Evolutionary conservation across 2,888 invertebrate genomes (phyloP), one percentile per base, ranked within the genome.

Genomic region (Laspeyria flexula): DNA sequence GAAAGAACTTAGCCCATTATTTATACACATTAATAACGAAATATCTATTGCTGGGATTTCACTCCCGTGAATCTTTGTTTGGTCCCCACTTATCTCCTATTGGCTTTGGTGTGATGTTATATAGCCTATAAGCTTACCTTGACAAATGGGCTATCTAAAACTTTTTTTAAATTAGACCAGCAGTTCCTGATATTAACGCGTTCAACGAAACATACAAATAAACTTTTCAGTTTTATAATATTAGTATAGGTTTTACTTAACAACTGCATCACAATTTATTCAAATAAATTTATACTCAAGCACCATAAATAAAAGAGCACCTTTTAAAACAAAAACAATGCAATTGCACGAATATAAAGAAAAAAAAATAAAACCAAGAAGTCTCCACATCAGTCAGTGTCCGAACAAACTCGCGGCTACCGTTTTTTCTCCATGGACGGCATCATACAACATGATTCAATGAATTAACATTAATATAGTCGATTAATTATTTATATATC

Each of bases 401-500:
- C 77, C 82, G 52, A 47, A 54, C 55, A 70, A 81, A 83, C 79
- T 83, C 82, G 85, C 86, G 60, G 89, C 91, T 88, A 89, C 90
- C 63, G 88, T 86, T 77, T 86, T 88, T 88, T 86, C 77, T 75
- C 67, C 66, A 56, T 73, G 88, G 81, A 83, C 75, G 68, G 85
- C 78, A 76, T 85, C 76, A 91, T 90, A 86, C 90, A 70, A 75
- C 59, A 88, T 37, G 60, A 71, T 82, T 61, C 76, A 73, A 59
- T 54, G 53, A 80, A 88, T 90, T 74, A 87, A 88, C 87, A 88
- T 88, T 88, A 72, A 88, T 86, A 76, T 59, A 61, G 75, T 75
- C 46, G 44, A 80, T 80, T 79, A 85, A 82, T 85, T 84, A 81
- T 81, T 84, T 83, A 83, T 86, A 78, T 75, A 79, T 79, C 65